Conservation (phyloP, 2,888 invertebrate species). For the Poecilobothrus nobilitatus region DNA sequence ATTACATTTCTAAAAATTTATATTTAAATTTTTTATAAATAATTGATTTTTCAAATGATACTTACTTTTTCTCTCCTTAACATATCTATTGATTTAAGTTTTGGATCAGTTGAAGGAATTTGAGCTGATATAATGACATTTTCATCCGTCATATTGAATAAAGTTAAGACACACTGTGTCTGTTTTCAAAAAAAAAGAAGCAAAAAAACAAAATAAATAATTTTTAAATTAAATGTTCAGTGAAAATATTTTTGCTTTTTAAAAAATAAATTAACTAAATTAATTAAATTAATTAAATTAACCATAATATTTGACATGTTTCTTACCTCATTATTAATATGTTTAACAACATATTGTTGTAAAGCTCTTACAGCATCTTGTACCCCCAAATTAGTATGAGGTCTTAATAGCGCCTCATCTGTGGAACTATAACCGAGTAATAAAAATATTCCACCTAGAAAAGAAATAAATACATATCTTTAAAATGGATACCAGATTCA, state of each 20-base stretch:
- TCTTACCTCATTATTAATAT: conserved; percentile 62
- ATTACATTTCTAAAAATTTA: no score
- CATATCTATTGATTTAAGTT: conserved; percentile 56
- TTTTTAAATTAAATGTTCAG: no score
- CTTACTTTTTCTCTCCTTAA: conserved; percentile 65
- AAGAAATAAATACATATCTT: conserved; percentile 15
- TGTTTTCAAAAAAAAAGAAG: conserved; percentile 42
- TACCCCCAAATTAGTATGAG: conserved; percentile 74
- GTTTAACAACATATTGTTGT: conserved; percentile 66
- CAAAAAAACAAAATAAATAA: background rate
- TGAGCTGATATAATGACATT: conserved; percentile 80
- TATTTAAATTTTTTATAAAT: no score
- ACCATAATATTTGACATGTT: background rate
- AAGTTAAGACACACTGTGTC: conserved; percentile 75
- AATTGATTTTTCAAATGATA: no score
- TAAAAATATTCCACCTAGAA: conserved; percentile 72
- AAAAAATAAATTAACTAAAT: no score
- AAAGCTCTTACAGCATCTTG: conserved; percentile 75
- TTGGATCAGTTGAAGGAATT: conserved; percentile 53
- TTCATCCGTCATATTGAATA: conserved; percentile 79
- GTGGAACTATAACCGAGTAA: conserved; percentile 83
- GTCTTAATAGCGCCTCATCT: conserved; percentile 74
- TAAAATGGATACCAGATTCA: background rate
- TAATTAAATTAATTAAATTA: no score
- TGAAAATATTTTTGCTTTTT: no score